Conservation (phyloP, 1,140 invertebrate genomes). For the Aphaenogaster rudis region DNA sequence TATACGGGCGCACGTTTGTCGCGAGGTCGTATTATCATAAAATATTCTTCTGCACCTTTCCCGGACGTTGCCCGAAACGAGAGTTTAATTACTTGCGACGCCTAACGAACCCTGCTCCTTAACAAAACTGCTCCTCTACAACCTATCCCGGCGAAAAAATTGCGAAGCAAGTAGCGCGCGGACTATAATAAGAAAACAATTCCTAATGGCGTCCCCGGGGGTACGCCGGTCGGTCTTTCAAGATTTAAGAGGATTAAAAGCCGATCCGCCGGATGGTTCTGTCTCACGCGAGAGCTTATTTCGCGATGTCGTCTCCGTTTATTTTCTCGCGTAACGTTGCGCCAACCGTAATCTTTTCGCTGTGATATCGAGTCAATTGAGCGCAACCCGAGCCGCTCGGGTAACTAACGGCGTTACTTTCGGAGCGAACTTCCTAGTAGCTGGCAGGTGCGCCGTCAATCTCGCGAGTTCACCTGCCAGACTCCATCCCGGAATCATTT, state of each 20-base stretch:
- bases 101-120: constrained; percentile 20
- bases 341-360: constrained; percentile 22
- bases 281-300: constrained; percentile 18
- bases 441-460: constrained; percentile 64
- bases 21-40: not conserved
- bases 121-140: constrained; percentile 18
- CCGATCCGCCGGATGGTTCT: not conserved
- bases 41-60: not conserved
- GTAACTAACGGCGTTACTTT: constrained; percentile 56
- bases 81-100: constrained; percentile 42
- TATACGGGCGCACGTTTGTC: not conserved
- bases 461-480: constrained; percentile 52
- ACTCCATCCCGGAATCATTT: constrained; percentile 69
- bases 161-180: constrained; percentile 4
- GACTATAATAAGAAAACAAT: constrained; percentile 50
- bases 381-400: constrained; percentile 6
- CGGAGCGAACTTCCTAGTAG: constrained; percentile 34
- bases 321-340: constrained; percentile 22
- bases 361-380: constrained; percentile 50
- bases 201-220: constrained; percentile 16
- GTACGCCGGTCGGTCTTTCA: constrained; percentile 27
- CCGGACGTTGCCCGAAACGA: not conserved
- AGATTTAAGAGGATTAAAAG: constrained; percentile 54
- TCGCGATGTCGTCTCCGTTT: constrained; percentile 8
- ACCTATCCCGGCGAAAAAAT: constrained; percentile 40